Evolutionary conservation across 2,113 vertebrate species (phyloP).

Genomic region (Suricata suricatta): DNA sequence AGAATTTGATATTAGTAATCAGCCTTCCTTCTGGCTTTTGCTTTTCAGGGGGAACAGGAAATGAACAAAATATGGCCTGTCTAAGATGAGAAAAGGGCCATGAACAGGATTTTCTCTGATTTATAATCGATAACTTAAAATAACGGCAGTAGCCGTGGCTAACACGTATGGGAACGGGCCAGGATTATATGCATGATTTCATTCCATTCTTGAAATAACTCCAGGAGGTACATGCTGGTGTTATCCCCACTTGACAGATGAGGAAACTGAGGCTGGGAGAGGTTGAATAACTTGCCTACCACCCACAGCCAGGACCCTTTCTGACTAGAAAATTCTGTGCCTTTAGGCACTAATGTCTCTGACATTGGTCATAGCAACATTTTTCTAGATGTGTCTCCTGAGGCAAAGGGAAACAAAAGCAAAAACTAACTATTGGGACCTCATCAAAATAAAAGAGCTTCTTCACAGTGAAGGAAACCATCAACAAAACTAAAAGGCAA

Average conservation of each 20-base stretch:
- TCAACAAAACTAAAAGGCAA: neutral
- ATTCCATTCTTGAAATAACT: neutral
- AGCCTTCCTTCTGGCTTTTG: conserved; percentile 16
- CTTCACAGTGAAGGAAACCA: neutral
- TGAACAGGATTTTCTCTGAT: neutral
- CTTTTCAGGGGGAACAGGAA: neutral
- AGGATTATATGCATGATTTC: fast-evolving
- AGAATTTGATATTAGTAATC: neutral
- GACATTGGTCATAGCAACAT: neutral
- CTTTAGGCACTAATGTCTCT: neutral
- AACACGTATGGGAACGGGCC: neutral
- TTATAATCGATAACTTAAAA: neutral
- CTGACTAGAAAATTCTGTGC: neutral
- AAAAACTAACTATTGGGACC: neutral
- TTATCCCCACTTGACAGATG: neutral
- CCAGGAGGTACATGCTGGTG: neutral
- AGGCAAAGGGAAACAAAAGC: neutral
- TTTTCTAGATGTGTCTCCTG: neutral
- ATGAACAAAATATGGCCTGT: neutral
- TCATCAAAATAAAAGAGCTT: neutral
- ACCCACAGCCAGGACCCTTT: neutral
- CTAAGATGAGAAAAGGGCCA: neutral
- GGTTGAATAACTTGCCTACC: neutral
- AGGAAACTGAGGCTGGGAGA: neutral
- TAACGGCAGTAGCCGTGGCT: neutral